phyloP scores from a whole-genome alignment of 1,140 invertebrate species.

The Dreissena polymorpha region DNA sequence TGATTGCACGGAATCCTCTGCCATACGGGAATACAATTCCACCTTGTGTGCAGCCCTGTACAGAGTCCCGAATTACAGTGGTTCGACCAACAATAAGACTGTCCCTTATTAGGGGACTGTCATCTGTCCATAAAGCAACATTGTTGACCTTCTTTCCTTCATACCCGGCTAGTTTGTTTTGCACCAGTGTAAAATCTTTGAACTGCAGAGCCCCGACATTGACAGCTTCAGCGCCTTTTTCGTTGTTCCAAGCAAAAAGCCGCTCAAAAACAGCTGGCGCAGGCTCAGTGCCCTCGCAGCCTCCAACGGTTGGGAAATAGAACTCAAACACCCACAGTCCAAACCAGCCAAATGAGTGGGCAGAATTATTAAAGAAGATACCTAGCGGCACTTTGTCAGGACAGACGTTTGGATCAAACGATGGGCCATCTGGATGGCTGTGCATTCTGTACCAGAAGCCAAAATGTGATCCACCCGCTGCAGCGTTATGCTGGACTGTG shows the following conservation, averaged over 20 bases:
- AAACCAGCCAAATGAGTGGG: slow-evolving; percentile 77
- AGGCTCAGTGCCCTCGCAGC: slow-evolving; percentile 58
- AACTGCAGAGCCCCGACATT: slow-evolving; percentile 74
- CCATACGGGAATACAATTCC: slow-evolving; percentile 71
- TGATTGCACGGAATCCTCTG: slow-evolving; percentile 59
- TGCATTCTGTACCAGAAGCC: slow-evolving; percentile 79
- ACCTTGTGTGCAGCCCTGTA: slow-evolving; percentile 60
- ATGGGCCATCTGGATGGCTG: slow-evolving; percentile 75
- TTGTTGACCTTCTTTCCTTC: slow-evolving; percentile 66
- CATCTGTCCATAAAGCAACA: slow-evolving; percentile 47
- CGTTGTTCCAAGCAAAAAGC: slow-evolving; percentile 73
- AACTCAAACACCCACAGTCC: slow-evolving; percentile 78
- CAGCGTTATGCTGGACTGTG: slow-evolving; percentile 74
- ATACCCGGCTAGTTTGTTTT: slow-evolving; percentile 73
- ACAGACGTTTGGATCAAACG: slow-evolving; percentile 68
- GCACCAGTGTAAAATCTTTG: slow-evolving; percentile 70
- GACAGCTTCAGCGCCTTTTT: slow-evolving; percentile 76
- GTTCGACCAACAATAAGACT: slow-evolving; percentile 64
- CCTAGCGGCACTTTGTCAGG: slow-evolving; percentile 71
- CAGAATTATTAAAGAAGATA: slow-evolving; percentile 75
- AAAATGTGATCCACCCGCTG: slow-evolving; percentile 78
- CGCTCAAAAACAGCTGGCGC: slow-evolving; percentile 63
- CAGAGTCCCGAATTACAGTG: slow-evolving; percentile 16
- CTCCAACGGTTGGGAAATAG: slow-evolving; percentile 67
- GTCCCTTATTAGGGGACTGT: slow-evolving; percentile 62